A percentile compares a stretch with the other conserved stretches of the same genome.
Evolutionary conservation across 2,797 vertebrate species (phyloP).

Genomic region (Pseudomugil tenellus): DNA sequence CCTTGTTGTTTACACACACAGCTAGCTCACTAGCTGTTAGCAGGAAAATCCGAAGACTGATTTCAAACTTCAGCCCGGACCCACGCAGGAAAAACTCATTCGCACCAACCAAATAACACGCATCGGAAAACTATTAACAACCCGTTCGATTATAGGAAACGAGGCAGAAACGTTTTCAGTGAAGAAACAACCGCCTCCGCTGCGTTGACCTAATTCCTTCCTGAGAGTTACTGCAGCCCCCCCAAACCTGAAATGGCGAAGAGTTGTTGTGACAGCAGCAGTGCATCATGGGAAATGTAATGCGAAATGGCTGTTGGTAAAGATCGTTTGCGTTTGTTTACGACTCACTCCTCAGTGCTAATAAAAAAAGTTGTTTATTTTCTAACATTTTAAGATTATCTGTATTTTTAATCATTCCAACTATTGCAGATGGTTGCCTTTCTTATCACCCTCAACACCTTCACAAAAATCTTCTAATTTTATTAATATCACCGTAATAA

Average conservation of each 20-base stretch:
- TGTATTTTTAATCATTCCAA: neutral
- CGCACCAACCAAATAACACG: slow-evolving; percentile 40
- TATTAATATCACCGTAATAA: neutral
- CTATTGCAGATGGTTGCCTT: neutral
- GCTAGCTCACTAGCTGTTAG: slow-evolving; percentile 56
- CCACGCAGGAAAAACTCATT: slow-evolving; percentile 61
- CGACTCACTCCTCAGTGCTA: neutral
- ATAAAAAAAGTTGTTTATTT: too few species aligned
- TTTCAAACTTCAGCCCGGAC: slow-evolving; percentile 72
- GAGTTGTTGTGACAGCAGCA: slow-evolving; percentile 74
- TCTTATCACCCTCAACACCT: neutral
- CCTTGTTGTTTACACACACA: slow-evolving; percentile 75
- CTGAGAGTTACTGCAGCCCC: slow-evolving; percentile 41
- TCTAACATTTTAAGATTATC: neutral
- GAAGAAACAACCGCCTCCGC: slow-evolving; percentile 19
- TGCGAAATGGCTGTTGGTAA: slow-evolving; percentile 73
- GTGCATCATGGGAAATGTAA: slow-evolving; percentile 68
- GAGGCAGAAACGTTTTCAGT: neutral
- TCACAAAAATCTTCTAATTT: neutral
- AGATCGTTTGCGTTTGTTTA: slow-evolving; percentile 26
- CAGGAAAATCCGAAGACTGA: slow-evolving; percentile 51
- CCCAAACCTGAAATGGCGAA: slow-evolving; percentile 80
- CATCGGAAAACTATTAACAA: slow-evolving; percentile 54
- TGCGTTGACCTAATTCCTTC: slow-evolving; percentile 69
- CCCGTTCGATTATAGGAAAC: neutral